phyloP scores from a whole-genome alignment of 2,888 invertebrate genomes.

The Dicyrtoma fusca region DNA sequence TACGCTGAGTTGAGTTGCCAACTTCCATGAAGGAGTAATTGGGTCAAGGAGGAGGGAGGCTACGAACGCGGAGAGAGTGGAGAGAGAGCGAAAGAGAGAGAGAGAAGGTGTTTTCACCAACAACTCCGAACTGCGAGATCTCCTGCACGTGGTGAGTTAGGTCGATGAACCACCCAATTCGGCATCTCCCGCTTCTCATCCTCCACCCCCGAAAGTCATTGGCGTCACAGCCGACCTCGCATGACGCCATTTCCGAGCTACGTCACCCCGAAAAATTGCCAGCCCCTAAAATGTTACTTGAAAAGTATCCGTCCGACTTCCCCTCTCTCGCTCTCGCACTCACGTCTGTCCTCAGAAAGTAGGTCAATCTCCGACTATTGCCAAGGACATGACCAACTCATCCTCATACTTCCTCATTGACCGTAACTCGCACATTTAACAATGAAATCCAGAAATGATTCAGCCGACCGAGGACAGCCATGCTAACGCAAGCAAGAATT shows the following conservation, averaged over 20 bases:
- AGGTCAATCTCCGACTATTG: constrained; percentile 56
- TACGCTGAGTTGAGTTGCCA: constrained; percentile 40
- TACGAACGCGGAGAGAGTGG: not conserved
- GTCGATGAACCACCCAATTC: constrained; percentile 54
- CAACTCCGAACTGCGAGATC: constrained; percentile 14
- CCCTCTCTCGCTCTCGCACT: constrained; percentile 9
- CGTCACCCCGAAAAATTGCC: constrained; percentile 50
- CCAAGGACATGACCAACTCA: constrained; percentile 52
- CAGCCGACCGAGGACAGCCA: not conserved
- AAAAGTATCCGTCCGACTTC: constrained; percentile 14
- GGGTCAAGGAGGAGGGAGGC: constrained; percentile 37
- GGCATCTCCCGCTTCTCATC: constrained; percentile 43
- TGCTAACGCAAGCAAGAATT: not conserved
- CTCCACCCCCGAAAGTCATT: constrained; percentile 47
- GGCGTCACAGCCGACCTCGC: constrained; percentile 55
- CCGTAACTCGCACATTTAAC: constrained; percentile 23
- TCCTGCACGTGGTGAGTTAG: constrained; percentile 46
- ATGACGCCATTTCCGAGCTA: constrained; percentile 52
- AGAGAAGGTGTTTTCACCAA: constrained; percentile 23
- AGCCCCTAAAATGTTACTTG: constrained; percentile 26
- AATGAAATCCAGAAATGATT: too few species aligned
- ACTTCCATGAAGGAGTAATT: constrained; percentile 36
- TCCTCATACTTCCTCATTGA: constrained; percentile 35
- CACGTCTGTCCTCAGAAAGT: constrained; percentile 40
- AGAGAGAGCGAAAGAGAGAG: too few species aligned